Conservation (phyloP, 2,888 invertebrate genomes). For the Melipona bicolor region DNA sequence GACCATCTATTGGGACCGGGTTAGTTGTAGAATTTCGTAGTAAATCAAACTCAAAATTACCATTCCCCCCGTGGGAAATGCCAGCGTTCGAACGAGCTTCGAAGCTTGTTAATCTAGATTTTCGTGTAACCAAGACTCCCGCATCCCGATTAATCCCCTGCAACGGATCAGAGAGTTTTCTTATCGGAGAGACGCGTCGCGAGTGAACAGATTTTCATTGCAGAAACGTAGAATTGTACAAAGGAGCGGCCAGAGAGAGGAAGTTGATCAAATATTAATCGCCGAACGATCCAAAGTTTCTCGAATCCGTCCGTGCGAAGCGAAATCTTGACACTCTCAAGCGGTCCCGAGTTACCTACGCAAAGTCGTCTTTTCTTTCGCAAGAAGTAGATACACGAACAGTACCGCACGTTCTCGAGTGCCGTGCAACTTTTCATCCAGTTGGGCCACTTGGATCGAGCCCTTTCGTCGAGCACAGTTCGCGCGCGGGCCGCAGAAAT, state of each 20-base stretch:
- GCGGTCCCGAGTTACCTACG: no score
- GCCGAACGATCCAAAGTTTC: no score
- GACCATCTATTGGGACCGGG: slow-evolving; percentile 12
- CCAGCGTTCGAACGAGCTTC: slow-evolving; percentile 47
- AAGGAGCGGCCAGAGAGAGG: neutral
- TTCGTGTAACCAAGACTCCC: slow-evolving; percentile 50
- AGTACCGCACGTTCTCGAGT: neutral
- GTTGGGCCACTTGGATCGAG: neutral
- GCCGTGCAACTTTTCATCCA: slow-evolving; percentile 1
- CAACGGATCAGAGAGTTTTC: slow-evolving; percentile 48
- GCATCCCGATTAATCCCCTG: slow-evolving; percentile 42
- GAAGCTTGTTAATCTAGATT: slow-evolving; percentile 52
- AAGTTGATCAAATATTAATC: neutral
- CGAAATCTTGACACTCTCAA: no score
- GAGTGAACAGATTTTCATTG: slow-evolving; percentile 1
- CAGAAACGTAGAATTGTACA: neutral
- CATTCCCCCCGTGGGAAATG: slow-evolving; percentile 39
- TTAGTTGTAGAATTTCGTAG: slow-evolving; percentile 22
- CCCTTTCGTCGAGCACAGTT: neutral
- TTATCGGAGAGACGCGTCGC: slow-evolving; percentile 18
- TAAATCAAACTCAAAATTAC: slow-evolving; percentile 59
- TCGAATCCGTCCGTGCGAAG: no score
- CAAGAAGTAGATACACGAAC: neutral
- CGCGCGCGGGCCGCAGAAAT: neutral
- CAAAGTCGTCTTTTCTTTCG: no score